Base-by-base conservation (phyloP, 2,888 invertebrate genomes). In the Aproaerema taeniolella region DNA sequence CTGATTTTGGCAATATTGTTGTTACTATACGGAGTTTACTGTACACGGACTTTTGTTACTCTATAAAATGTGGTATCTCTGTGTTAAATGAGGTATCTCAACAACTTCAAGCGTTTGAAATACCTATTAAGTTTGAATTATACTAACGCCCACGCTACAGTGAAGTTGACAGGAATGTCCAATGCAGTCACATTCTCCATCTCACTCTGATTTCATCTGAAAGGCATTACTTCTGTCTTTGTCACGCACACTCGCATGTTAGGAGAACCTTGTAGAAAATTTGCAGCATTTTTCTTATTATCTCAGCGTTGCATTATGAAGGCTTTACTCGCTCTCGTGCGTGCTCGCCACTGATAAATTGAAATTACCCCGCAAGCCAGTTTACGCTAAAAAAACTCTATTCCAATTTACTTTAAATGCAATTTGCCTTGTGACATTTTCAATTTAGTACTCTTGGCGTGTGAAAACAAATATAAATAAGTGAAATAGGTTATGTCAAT, bases 1-100 rank as follows among this genome's bases (percentile, higher is more conserved):
- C 58, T 67, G 64, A 79, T 77, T 78, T 77, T 55, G 74, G 71
- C 67, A 71, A 76, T 74, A 74, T 70, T 61, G 59, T 61, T 64
- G 59, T 64, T 63, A n/a, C n/a, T n/a, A 42, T 41, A 39, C 31
- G 26, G 13, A n/a, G 12, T 15, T 13, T 8, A 12, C 35, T 26
- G n/a, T n/a, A n/a, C n/a, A n/a, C n/a, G n/a, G n/a, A n/a, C n/a
- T n/a, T n/a, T 12, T 25, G 26, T 15, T 11, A 33, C 26, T 32
- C 31, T 41, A 31, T 34, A 11, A 39, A 14, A 31, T n/a, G n/a
- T n/a, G n/a, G n/a, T n/a, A n/a, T n/a, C n/a, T n/a, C n/a, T n/a
- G n/a, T n/a, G n/a, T n/a, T n/a, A n/a, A n/a, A n/a, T n/a, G n/a
- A n/a, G n/a, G n/a, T n/a, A n/a, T n/a, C n/a, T n/a, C n/a, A n/a